These are phyloP conservation scores for Tadarida brasiliensis DNA, from an alignment of 2,797 vertebrate genomes.

Conservation along the genomic window DNA sequence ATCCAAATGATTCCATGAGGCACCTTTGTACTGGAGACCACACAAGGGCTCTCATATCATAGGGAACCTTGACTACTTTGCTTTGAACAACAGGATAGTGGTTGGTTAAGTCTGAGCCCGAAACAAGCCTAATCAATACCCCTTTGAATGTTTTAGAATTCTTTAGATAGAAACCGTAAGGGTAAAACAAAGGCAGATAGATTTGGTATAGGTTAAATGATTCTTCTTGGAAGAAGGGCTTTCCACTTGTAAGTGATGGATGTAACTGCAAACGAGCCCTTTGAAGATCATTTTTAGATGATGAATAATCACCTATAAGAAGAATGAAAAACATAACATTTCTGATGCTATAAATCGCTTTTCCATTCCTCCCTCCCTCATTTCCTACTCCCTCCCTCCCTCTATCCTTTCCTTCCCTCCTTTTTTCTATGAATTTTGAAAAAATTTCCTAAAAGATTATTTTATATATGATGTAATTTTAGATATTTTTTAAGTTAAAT, in stretches of 20 bases:
- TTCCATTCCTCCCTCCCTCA: neutral
- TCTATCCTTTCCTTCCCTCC: neutral
- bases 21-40: neutral
- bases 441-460: neutral
- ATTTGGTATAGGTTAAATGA: neutral
- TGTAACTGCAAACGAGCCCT: neutral
- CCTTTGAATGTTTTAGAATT: neutral
- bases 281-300: conserved; percentile 14
- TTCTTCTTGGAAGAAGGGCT: neutral
- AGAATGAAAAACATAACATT: conserved; percentile 3
- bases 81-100: neutral
- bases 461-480: neutral
- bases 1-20: neutral
- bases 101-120: neutral
- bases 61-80: neutral
- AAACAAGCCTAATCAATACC: neutral
- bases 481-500: conserved; percentile 26
- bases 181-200: neutral
- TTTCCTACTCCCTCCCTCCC: too few relatives aligned
- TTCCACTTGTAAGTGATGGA: neutral
- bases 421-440: neutral
- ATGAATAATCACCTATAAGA: neutral
- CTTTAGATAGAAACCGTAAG: neutral
- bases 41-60: neutral
- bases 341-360: neutral